These are phyloP conservation scores for Nerophis ophidion DNA, from an alignment of 2,113 vertebrate genomes.

Conservation along the genomic window DNA sequence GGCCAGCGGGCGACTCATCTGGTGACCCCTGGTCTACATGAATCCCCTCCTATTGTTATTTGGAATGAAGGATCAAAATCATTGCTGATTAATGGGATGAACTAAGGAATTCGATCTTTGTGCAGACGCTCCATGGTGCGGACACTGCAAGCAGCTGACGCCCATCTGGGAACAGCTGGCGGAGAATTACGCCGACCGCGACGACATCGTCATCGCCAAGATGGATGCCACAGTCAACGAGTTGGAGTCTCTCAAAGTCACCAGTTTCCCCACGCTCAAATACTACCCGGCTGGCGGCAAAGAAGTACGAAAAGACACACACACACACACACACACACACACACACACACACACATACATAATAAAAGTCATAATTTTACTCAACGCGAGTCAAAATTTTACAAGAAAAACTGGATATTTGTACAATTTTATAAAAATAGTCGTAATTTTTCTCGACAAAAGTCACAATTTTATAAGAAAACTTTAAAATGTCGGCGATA, in stretches of 20 bases:
- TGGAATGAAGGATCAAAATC: too few relatives aligned
- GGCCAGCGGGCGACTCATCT: too few relatives aligned
- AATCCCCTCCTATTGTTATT: too few relatives aligned
- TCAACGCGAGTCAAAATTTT: too few relatives aligned
- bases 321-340: not conserved
- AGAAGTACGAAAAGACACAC: slow-evolving; percentile 65
- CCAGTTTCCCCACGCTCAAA: slow-evolving; percentile 79
- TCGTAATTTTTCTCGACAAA: too few relatives aligned
- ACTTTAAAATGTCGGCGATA: too few relatives aligned
- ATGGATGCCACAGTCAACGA: slow-evolving; percentile 85
- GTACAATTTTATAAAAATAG: too few relatives aligned
- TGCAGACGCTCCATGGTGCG: slow-evolving; percentile 89
- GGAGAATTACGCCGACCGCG: slow-evolving; percentile 76
- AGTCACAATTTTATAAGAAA: too few relatives aligned
- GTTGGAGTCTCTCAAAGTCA: slow-evolving; percentile 71
- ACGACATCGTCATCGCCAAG: slow-evolving; percentile 84
- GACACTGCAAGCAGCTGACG: slow-evolving; percentile 82
- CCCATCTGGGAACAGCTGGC: slow-evolving; percentile 84
- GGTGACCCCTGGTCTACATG: too few relatives aligned
- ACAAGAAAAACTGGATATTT: too few relatives aligned
- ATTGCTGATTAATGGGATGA: not conserved
- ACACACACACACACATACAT: too few relatives aligned
- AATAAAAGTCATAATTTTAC: too few relatives aligned
- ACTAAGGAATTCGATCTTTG: not conserved
- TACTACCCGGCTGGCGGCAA: slow-evolving; percentile 82